phyloP scores from a whole-genome alignment of 2,888 invertebrate genomes.

The Ectemnius cavifrons region DNA sequence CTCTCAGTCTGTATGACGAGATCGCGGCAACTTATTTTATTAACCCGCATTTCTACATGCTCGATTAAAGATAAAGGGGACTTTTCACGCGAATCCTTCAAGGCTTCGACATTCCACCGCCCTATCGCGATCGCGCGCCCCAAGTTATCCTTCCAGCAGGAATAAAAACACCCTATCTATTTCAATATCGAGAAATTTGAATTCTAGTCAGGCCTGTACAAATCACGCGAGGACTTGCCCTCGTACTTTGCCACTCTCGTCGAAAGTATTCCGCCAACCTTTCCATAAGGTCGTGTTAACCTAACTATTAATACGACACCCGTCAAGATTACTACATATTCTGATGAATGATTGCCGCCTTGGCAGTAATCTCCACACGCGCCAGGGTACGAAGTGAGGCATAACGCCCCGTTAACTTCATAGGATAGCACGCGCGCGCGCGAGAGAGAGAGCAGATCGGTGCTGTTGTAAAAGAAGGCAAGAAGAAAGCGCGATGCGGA shows the following conservation, averaged over 20 bases:
- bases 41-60: not conserved
- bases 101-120: not conserved
- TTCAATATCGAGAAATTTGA: not conserved
- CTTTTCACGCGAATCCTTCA: constrained; percentile 7
- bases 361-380: too few relatives aligned
- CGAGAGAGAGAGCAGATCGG: constrained; percentile 1
- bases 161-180: constrained; percentile 3
- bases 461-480: constrained; percentile 14
- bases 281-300: too few relatives aligned
- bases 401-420: constrained; percentile 41
- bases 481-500: constrained; percentile 6
- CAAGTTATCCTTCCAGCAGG: constrained; percentile 3
- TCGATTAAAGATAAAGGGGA: constrained; percentile 6
- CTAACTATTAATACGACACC: not conserved
- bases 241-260: not conserved
- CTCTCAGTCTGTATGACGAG: not conserved
- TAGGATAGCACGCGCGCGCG: constrained; percentile 16
- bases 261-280: not conserved
- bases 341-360: constrained; percentile 42
- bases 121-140: not conserved
- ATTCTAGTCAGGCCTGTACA: not conserved
- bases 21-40: not conserved
- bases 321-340: constrained; percentile 59
- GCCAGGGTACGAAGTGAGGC: constrained; percentile 34
- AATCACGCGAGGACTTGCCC: not conserved